Percentiles rank a stretch among this genome's conserved stretches.
These are phyloP conservation scores for Balanococcus diminutus DNA, from an alignment of 2,888 invertebrate genomes.

Conservation along the genomic window DNA sequence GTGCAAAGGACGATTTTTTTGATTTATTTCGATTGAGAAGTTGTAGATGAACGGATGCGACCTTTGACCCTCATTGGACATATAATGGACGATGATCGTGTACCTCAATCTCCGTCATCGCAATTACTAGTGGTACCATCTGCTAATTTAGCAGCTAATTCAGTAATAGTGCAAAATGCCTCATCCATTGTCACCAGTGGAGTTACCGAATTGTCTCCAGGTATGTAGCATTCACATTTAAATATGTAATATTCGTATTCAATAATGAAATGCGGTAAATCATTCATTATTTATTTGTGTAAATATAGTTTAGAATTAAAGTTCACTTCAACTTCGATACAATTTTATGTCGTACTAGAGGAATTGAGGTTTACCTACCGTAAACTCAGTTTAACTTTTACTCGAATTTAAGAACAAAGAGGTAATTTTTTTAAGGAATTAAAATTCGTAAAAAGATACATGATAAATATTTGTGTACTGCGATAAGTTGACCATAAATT, in stretches of 20 bases:
- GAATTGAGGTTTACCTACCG: too few species aligned
- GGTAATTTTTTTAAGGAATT: too few species aligned
- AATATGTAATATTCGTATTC: not conserved
- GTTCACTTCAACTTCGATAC: not conserved
- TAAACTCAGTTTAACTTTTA: too few species aligned
- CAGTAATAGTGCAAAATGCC: slow-evolving; percentile 44
- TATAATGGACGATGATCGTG: slow-evolving; percentile 43
- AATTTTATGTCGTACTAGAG: not conserved
- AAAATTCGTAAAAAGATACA: too few species aligned
- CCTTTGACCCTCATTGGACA: slow-evolving; percentile 42
- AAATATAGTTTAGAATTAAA: not conserved
- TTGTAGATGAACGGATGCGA: slow-evolving; percentile 46
- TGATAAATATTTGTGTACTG: too few species aligned
- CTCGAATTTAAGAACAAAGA: too few species aligned
- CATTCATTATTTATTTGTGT: not conserved
- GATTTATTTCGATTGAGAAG: slow-evolving; percentile 49
- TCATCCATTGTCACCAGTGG: slow-evolving; percentile 23
- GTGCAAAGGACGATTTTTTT: slow-evolving; percentile 49
- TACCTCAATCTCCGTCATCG: slow-evolving; percentile 36
- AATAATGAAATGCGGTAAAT: not conserved
- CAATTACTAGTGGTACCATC: slow-evolving; percentile 30
- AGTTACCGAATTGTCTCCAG: not conserved
- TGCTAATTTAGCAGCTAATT: slow-evolving; percentile 13
- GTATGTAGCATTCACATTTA: slow-evolving; percentile 11
- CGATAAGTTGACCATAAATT: too few species aligned